These are phyloP conservation scores for Dermatemys mawii DNA, from an alignment of 2,113 vertebrate species.

Conservation along the genomic window DNA sequence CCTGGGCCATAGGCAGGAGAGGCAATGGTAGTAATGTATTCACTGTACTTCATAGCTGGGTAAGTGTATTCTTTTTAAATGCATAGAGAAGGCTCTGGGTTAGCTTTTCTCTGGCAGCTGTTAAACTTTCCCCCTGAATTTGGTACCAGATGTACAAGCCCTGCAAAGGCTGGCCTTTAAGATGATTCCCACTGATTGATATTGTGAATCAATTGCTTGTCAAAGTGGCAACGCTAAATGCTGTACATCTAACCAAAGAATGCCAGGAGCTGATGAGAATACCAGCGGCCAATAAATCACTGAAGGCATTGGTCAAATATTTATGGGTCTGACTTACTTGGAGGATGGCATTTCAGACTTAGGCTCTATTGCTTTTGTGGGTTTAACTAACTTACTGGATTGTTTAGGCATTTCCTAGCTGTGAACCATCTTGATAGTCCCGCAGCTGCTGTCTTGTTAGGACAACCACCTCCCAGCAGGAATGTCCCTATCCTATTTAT, in stretches of 20 bases:
- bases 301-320: fast-evolving
- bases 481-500: too few species aligned
- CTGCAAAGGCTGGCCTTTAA: too few species aligned
- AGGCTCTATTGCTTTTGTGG: fast-evolving
- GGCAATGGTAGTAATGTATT: neutral
- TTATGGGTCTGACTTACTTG: neutral
- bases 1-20: neutral
- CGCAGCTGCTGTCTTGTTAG: neutral
- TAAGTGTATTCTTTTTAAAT: neutral
- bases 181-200: too few species aligned
- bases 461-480: too few species aligned
- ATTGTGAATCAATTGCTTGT: too few species aligned
- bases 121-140: neutral
- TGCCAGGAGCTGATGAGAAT: too few species aligned
- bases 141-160: neutral
- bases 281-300: neutral
- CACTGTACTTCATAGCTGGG: neutral
- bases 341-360: neutral
- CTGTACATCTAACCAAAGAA: neutral
- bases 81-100: neutral
- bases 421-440: neutral
- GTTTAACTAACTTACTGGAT: neutral
- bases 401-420: neutral
- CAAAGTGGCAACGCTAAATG: neutral
- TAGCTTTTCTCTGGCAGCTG: neutral